A percentile compares a stretch with the other conserved stretches of the same genome.
Evolutionary conservation across 2,113 vertebrate genomes (phyloP).

Genomic region (Lichenostomus cassidix): DNA sequence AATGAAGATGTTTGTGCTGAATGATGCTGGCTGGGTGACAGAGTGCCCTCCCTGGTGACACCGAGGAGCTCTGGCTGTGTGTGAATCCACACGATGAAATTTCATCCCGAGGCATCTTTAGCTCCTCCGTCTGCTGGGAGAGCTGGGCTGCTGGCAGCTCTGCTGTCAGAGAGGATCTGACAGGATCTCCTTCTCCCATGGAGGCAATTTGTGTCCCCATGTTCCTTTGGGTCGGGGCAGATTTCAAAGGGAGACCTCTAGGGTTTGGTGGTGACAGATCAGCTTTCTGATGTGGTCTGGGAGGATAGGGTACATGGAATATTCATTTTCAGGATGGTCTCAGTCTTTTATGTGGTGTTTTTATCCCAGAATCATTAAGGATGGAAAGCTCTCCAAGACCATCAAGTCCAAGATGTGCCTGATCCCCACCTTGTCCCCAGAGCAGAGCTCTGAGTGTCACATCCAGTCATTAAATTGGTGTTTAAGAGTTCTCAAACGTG

Average conservation of each 20-base stretch:
- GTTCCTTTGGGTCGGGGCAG: not conserved
- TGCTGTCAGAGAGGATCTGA: not conserved
- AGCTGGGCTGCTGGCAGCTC: not conserved
- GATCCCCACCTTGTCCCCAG: accelerated
- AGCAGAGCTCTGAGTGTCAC: not conserved
- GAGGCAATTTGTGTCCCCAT: not conserved
- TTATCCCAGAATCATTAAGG: not conserved
- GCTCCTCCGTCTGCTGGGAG: not conserved
- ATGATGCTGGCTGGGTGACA: not conserved
- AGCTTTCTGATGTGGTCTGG: not conserved
- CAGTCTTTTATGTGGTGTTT: not conserved
- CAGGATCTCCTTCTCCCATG: not conserved
- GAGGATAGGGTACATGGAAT: accelerated
- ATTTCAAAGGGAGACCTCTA: not conserved
- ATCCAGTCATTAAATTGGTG: not conserved
- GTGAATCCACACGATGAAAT: conserved; percentile 28
- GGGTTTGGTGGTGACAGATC: not conserved
- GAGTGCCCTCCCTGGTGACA: not conserved
- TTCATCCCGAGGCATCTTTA: not conserved
- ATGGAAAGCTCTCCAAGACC: not conserved
- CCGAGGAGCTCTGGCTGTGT: not conserved
- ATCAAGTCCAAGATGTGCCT: accelerated
- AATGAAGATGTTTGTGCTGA: not conserved
- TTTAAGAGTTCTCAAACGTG: not conserved
- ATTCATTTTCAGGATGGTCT: not conserved